Evolutionary conservation across 1,140 invertebrate genomes (phyloP).

Genomic region (Andrena cerasifolii): DNA sequence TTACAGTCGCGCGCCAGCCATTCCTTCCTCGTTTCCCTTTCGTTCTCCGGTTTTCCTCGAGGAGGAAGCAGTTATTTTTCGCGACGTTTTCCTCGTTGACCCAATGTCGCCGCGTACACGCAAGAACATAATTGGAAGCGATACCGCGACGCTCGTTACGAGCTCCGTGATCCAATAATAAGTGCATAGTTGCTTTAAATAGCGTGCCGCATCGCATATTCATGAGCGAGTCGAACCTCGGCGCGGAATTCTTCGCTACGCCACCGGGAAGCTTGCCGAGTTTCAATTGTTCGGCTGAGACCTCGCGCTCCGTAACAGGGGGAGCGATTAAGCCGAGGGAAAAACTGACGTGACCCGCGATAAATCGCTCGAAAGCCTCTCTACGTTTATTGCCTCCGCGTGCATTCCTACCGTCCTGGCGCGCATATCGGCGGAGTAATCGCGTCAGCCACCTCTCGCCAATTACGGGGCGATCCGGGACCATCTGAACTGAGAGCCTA

Average conservation of each 20-base stretch:
- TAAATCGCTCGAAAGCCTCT: too few relatives aligned
- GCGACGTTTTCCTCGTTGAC: too few relatives aligned
- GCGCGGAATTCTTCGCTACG: constrained; percentile 37
- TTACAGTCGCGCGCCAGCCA: background rate
- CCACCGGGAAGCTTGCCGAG: constrained; percentile 25
- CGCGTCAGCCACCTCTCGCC: too few relatives aligned
- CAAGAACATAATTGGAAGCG: constrained; percentile 23
- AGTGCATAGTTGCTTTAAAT: constrained; percentile 51
- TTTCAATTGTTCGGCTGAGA: constrained; percentile 34
- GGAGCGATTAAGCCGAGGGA: background rate
- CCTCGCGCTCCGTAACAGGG: background rate
- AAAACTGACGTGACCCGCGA: too few relatives aligned
- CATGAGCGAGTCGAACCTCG: constrained; percentile 45
- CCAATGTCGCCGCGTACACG: background rate
- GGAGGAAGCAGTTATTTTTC: too few relatives aligned
- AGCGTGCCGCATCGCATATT: constrained; percentile 51
- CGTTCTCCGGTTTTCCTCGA: background rate
- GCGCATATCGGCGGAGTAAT: too few relatives aligned
- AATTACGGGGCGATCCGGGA: too few relatives aligned
- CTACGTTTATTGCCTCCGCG: too few relatives aligned
- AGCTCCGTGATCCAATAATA: constrained; percentile 45
- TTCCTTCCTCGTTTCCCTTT: background rate
- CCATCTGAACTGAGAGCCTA: too few relatives aligned
- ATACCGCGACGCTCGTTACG: constrained; percentile 5
- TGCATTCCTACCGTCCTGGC: too few relatives aligned